A percentile compares a stretch with the other conserved stretches of the same genome.
Conservation (phyloP, 2,797 vertebrate genomes). For the Hypotaenidia philippensis region DNA sequence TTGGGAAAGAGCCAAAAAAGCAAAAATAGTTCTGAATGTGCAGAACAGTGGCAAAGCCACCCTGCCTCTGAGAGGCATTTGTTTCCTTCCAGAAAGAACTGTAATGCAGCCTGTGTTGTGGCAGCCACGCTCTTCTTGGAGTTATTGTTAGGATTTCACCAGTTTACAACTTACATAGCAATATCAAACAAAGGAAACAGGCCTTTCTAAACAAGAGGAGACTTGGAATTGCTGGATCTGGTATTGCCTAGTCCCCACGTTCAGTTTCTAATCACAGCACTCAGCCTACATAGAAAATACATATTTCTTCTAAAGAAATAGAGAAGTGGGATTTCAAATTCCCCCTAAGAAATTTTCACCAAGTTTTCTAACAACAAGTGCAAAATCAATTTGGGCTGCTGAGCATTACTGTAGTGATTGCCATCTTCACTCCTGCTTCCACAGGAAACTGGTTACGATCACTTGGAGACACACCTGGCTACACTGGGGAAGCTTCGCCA, state of each 20-base stretch:
- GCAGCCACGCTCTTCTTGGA: neutral
- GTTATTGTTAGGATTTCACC: neutral
- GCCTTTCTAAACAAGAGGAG: neutral
- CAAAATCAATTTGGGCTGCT: neutral
- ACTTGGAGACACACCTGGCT: neutral
- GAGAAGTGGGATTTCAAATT: slow-evolving; percentile 31
- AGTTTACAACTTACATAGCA: neutral
- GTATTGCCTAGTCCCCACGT: neutral
- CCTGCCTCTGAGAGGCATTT: neutral
- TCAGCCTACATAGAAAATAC: neutral
- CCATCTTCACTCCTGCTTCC: neutral
- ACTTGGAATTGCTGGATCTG: neutral
- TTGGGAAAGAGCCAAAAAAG: neutral
- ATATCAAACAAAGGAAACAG: neutral
- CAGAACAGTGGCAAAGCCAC: neutral
- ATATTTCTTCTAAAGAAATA: neutral
- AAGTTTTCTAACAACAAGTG: neutral
- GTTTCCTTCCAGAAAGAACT: neutral
- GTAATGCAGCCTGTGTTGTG: neutral
- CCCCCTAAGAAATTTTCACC: neutral
- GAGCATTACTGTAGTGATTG: neutral
- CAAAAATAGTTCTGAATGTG: neutral
- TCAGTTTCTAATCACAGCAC: neutral
- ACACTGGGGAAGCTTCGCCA: neutral
- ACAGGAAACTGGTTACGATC: neutral